These are phyloP conservation scores for Siniperca scherzeri DNA, from an alignment of 2,797 vertebrate species.

Conservation along the genomic window DNA sequence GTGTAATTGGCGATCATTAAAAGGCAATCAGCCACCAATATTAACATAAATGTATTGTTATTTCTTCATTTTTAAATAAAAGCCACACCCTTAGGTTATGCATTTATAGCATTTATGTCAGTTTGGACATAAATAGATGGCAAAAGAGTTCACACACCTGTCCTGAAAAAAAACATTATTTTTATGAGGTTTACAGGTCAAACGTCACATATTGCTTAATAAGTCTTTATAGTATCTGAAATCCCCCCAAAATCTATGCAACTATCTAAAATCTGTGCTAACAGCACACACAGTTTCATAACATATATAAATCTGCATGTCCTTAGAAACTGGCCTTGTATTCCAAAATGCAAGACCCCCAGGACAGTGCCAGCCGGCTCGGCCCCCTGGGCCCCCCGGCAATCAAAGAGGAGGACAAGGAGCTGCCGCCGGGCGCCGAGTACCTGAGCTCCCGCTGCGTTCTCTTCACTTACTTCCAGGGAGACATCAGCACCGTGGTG, in stretches of 20 bases:
- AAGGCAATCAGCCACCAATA: not conserved
- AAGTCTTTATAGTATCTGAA: not conserved
- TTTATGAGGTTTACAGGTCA: conserved; percentile 18
- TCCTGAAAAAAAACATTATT: not conserved
- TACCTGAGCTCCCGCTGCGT: conserved; percentile 97
- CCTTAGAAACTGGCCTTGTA: conserved; percentile 96
- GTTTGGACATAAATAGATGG: not conserved
- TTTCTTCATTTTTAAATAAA: not conserved
- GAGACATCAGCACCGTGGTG: conserved; percentile 97
- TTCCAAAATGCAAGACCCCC: conserved; percentile 97
- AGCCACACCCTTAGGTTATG: not conserved
- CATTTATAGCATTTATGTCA: not conserved
- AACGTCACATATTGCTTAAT: not conserved
- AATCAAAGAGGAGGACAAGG: conserved; percentile 99
- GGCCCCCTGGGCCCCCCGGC: conserved; percentile 87
- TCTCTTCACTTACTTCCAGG: conserved; percentile 98
- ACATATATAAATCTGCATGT: not conserved
- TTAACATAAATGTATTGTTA: not conserved
- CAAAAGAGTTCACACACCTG: conserved; percentile 1
- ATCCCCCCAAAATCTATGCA: not conserved
- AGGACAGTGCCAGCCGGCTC: conserved; percentile 88
- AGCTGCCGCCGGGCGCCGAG: conserved; percentile 94
- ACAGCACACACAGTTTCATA: not conserved
- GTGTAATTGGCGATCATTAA: not conserved
- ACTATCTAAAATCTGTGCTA: not conserved